Base-by-base conservation (phyloP, 1,140 invertebrate species). In the Drosophila sechellia region DNA sequence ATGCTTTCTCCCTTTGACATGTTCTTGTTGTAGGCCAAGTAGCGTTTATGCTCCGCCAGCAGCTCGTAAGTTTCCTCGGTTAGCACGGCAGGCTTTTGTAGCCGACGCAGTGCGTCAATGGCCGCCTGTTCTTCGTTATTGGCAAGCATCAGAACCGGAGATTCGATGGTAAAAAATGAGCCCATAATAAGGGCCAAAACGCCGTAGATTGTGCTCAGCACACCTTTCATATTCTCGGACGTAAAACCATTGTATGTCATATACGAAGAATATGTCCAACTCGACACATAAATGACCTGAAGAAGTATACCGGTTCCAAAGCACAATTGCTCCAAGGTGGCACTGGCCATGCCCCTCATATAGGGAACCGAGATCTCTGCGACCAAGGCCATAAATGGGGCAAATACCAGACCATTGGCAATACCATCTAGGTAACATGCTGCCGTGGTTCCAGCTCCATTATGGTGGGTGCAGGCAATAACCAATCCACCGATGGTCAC, bases 21-120 rank as follows among this genome's bases (percentile, higher is more conserved):
- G 5, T 74, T 40, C 57, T 64, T 77, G 50, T 90, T 87, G 8
- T 60, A 25, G 3, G 77, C 79, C 57, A 87, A 12, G 52, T 87
- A 87, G 4, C 56, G 58, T 20, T 87, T 87, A 27, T 84, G 76
- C 50, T 87, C 85, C 13, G 81, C 85, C 63, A 90, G 48, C 31
- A 65, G 79, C 0, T 52, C 57, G 39, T 74, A 84, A 3, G 85
- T 80, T 25, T 89, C 84, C 0, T 66, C 76, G 10, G 66, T 84
- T 43, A 79, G 25, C 2, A 53, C 58, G 0, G 54, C 5, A 0
- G 84, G 85, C 3, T 56, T 65, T 34, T 87, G 84, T 22, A 87
- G 55, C 1, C 85, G 76, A 1, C 84, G 79, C 37, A 90, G 46
- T 31, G 65, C 40, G 5, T 90, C 84, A 0, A 80, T 50, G 12